Evolutionary conservation across 92 coral and sea anemone species (phyloP).

Genomic region (Meandrina meandrites): DNA sequence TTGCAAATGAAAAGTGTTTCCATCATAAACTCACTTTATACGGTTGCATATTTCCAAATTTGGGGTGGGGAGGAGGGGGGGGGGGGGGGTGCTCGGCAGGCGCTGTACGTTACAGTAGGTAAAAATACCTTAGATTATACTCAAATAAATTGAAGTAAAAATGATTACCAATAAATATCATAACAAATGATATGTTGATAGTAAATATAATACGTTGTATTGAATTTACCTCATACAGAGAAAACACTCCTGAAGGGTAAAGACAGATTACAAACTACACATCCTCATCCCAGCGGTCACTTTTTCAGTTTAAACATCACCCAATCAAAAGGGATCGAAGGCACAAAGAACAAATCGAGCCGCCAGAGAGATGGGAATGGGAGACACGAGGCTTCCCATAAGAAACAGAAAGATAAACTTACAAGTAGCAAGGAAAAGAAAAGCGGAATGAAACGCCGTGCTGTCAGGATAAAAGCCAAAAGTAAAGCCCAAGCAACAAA

Average conservation of each 20-base stretch:
- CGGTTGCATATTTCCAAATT: no score
- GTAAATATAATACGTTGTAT: not conserved
- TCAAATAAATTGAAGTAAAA: no score
- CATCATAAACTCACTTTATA: no score
- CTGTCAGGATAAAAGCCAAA: not conserved
- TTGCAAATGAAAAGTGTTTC: no score
- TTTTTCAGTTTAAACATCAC: not conserved
- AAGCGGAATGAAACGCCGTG: not conserved
- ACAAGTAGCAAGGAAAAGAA: not conserved
- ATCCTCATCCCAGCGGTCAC: not conserved
- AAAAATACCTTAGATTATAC: no score
- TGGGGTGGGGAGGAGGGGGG: no score
- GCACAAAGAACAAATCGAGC: not conserved
- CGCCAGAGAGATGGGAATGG: not conserved
- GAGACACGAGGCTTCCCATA: not conserved
- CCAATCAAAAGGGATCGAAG: not conserved
- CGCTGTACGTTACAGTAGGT: no score
- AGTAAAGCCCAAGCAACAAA: not conserved
- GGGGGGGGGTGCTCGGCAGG: no score
- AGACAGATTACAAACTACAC: constrained; percentile 2
- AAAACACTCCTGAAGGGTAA: not conserved
- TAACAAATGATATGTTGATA: no score
- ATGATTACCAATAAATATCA: no score
- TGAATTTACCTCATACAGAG: not conserved
- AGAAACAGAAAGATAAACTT: not conserved